A percentile compares a stretch with the other conserved stretches of the same genome.
These are phyloP conservation scores for Muntiacus reevesi DNA, from an alignment of 2,113 vertebrate species.

Conservation along the genomic window DNA sequence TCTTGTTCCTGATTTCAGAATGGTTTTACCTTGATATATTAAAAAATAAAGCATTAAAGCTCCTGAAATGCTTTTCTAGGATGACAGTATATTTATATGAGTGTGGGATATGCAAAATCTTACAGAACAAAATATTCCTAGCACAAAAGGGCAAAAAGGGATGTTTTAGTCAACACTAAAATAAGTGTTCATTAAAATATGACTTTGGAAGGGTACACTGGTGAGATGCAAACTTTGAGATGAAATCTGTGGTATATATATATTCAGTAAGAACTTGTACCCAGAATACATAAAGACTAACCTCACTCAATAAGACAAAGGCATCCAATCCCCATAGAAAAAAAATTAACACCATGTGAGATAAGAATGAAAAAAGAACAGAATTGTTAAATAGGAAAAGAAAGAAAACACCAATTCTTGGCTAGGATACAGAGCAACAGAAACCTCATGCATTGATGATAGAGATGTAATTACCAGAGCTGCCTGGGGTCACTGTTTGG, in stretches of 20 bases:
- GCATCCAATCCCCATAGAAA: neutral
- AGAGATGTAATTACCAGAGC: fast-evolving
- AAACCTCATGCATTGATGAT: fast-evolving
- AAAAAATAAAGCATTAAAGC: neutral
- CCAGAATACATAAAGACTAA: neutral
- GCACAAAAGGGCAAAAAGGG: neutral
- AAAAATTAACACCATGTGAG: neutral
- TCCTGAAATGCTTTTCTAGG: neutral
- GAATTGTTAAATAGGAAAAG: neutral
- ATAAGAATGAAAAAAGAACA: neutral
- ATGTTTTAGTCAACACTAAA: neutral
- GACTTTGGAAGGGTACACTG: neutral
- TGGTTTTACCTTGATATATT: neutral
- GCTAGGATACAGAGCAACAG: neutral
- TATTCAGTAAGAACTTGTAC: neutral
- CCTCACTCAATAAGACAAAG: neutral
- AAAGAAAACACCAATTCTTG: neutral
- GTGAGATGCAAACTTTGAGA: neutral
- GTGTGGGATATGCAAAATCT: neutral
- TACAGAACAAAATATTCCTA: neutral
- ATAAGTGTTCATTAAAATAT: neutral
- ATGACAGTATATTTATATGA: neutral
- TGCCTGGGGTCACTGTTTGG: neutral
- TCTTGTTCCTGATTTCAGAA: too few relatives aligned
- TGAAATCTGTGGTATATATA: too few relatives aligned